Conservation (phyloP, 1,140 invertebrate genomes). For the Metaphire vulgaris region DNA sequence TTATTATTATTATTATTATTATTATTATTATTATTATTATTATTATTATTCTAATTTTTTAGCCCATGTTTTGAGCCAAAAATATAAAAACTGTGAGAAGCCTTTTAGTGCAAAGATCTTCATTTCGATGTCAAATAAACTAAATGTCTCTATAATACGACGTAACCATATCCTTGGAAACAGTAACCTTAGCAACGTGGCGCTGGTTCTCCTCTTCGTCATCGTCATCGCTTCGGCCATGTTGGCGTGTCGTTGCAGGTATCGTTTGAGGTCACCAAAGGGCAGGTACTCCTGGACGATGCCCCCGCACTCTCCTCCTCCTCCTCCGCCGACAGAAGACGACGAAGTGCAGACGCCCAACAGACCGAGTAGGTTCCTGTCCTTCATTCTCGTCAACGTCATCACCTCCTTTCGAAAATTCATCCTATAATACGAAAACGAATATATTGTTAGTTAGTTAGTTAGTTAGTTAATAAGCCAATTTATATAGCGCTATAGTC, state of each 20-base stretch:
- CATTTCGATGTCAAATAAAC: too few relatives aligned
- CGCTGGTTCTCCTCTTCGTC: background rate
- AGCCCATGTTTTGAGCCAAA: background rate
- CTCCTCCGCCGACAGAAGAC: too few relatives aligned
- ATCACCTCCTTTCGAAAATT: slow-evolving; percentile 83
- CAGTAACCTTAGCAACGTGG: background rate
- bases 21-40: slow-evolving; percentile 7
- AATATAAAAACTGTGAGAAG: background rate
- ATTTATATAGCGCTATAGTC: too few relatives aligned
- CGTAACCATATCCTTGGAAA: too few relatives aligned
- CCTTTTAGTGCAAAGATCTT: too few relatives aligned
- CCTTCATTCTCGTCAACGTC: slow-evolving; percentile 74
- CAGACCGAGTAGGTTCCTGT: slow-evolving; percentile 62
- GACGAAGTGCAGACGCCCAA: slow-evolving; percentile 60
- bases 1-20: slow-evolving; percentile 16
- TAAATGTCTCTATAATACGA: too few relatives aligned
- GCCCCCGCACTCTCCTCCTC: slow-evolving; percentile 69
- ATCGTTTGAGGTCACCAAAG: slow-evolving; percentile 80
- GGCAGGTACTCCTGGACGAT: slow-evolving; percentile 85
- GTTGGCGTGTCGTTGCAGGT: slow-evolving; percentile 67
- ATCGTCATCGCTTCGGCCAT: background rate
- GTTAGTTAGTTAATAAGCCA: too few relatives aligned
- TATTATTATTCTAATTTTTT: slow-evolving; percentile 1
- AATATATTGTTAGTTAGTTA: too few relatives aligned
- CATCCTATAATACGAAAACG: too few relatives aligned